A percentile compares a stretch with the other conserved stretches of the same genome.
phyloP scores from a whole-genome alignment of 2,888 invertebrate genomes.

The Drosophila prostipennis region DNA sequence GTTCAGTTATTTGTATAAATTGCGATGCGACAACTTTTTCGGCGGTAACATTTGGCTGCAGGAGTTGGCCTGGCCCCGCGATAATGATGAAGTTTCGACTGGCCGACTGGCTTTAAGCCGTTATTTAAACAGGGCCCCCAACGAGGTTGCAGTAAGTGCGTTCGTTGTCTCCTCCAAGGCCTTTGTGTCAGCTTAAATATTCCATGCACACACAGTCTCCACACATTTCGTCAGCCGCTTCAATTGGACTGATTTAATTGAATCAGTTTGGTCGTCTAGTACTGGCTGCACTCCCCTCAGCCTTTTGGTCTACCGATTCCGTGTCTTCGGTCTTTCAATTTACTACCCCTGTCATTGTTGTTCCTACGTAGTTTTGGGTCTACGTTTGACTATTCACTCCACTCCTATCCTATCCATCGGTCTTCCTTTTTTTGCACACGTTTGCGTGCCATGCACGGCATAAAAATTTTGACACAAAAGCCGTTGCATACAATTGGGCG shows the following conservation, averaged over 20 bases:
- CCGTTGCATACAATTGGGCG: slow-evolving; percentile 71
- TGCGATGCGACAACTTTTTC: slow-evolving; percentile 70
- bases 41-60: slow-evolving; percentile 65
- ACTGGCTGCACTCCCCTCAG: background rate
- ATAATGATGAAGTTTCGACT: slow-evolving; percentile 64
- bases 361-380: slow-evolving; percentile 68
- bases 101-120: slow-evolving; percentile 64
- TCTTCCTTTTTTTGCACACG: slow-evolving; percentile 61
- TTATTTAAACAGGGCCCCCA: slow-evolving; percentile 55
- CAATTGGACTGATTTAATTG: slow-evolving; percentile 84
- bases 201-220: slow-evolving; percentile 71
- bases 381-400: slow-evolving; percentile 49
- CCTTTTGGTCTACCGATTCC: slow-evolving; percentile 46
- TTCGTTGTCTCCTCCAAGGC: slow-evolving; percentile 9
- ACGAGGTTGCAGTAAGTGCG: slow-evolving; percentile 24
- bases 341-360: slow-evolving; percentile 54
- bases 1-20: slow-evolving; percentile 77
- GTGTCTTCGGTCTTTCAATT: slow-evolving; percentile 73
- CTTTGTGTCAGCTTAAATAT: slow-evolving; percentile 70
- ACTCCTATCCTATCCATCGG: background rate
- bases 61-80: slow-evolving; percentile 22
- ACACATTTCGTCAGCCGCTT: slow-evolving; percentile 75
- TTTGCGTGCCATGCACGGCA: slow-evolving; percentile 76
- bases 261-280: slow-evolving; percentile 79
- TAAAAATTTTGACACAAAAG: slow-evolving; percentile 77